Conservation (phyloP, 2,113 vertebrate genomes). For the Dasyprocta punctata region DNA sequence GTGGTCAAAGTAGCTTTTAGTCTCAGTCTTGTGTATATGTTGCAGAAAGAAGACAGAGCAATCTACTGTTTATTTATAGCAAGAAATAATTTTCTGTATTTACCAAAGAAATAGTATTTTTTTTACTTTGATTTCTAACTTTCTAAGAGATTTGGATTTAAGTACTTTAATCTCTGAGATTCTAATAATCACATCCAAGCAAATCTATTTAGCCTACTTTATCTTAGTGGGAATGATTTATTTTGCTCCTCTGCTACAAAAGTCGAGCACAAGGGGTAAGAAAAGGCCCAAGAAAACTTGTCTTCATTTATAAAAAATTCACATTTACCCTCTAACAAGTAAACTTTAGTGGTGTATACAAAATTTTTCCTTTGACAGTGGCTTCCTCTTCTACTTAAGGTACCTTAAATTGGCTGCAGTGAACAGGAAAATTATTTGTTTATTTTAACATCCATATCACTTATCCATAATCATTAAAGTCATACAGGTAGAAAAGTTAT, state of each 20-base stretch:
- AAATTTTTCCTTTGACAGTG: neutral
- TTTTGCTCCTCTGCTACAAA: neutral
- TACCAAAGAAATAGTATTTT: neutral
- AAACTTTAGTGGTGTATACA: neutral
- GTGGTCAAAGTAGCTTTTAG: neutral
- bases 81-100: neutral
- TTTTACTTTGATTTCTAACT: neutral
- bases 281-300: neutral
- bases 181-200: neutral
- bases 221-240: neutral
- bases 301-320: neutral
- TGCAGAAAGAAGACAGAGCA: accelerated
- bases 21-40: neutral
- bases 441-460: neutral
- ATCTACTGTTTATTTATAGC: accelerated
- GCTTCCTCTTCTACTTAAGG: neutral
- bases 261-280: neutral
- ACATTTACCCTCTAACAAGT: neutral
- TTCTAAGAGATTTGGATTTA: neutral
- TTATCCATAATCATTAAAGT: neutral
- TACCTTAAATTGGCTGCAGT: neutral
- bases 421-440: neutral
- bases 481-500: neutral
- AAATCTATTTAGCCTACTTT: neutral
- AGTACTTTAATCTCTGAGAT: neutral